phyloP scores from a whole-genome alignment of 2,888 invertebrate species.

The Camponotus fellah region DNA sequence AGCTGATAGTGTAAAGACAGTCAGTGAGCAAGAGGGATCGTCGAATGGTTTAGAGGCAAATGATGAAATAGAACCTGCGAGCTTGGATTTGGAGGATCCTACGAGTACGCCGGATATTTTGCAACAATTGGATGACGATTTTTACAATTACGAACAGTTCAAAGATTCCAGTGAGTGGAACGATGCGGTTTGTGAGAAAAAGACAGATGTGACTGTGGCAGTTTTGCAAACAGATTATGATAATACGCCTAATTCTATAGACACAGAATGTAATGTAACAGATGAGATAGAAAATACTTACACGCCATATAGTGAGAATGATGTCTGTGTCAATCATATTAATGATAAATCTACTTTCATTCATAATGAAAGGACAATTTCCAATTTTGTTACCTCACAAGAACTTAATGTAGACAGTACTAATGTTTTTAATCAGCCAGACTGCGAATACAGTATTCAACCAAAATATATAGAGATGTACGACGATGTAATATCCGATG shows the following conservation, averaged over 20 bases:
- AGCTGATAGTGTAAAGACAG: slow-evolving; percentile 78
- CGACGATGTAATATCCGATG: slow-evolving; percentile 51
- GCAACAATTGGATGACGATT: slow-evolving; percentile 78
- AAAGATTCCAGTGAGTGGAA: slow-evolving; percentile 71
- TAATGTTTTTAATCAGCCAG: slow-evolving; percentile 63
- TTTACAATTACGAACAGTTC: slow-evolving; percentile 80
- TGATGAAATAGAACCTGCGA: slow-evolving; percentile 81
- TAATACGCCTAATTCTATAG: slow-evolving; percentile 25
- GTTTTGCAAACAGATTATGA: slow-evolving; percentile 32
- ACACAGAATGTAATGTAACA: slow-evolving; percentile 36
- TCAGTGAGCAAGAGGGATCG: slow-evolving; percentile 76
- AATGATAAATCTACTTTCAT: slow-evolving; percentile 54
- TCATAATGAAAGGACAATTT: slow-evolving; percentile 43
- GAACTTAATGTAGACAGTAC: slow-evolving; percentile 57
- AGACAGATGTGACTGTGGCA: slow-evolving; percentile 32
- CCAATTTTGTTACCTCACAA: slow-evolving; percentile 55
- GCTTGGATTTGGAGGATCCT: slow-evolving; percentile 82
- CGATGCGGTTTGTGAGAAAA: slow-evolving; percentile 20
- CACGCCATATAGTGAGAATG: slow-evolving; percentile 4
- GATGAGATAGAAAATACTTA: slow-evolving; percentile 52
- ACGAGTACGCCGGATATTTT: slow-evolving; percentile 72
- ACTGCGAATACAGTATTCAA: slow-evolving; percentile 60
- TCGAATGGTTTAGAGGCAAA: slow-evolving; percentile 75
- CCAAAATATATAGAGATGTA: slow-evolving; percentile 63
- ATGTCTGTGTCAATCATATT: slow-evolving; percentile 50